A percentile compares a stretch with the other conserved stretches of the same genome.
Conservation (phyloP, 2,113 vertebrate species). For the Puntigrus tetrazona region DNA sequence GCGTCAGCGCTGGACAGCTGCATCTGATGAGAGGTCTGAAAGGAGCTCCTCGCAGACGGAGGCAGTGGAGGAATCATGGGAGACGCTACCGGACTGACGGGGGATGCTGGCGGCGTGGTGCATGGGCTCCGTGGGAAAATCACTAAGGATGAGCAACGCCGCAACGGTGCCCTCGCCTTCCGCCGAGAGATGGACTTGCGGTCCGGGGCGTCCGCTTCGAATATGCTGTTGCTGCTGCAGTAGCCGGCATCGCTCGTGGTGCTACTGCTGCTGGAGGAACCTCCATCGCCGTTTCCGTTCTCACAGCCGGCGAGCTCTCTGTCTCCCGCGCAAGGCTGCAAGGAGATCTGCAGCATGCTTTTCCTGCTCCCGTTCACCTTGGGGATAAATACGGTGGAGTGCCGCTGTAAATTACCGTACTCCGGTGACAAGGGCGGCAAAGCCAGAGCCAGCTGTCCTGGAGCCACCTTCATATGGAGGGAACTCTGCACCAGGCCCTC, state of each 20-base stretch:
- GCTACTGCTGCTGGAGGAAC: slow-evolving; percentile 78
- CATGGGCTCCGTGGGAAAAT: slow-evolving; percentile 91
- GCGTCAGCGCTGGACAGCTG: slow-evolving; percentile 74
- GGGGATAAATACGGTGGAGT: slow-evolving; percentile 75
- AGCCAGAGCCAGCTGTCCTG: slow-evolving; percentile 68
- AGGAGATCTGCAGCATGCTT: slow-evolving; percentile 87
- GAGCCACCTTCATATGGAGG: slow-evolving; percentile 82
- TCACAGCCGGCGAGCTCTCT: slow-evolving; percentile 63
- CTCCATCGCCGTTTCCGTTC: slow-evolving; percentile 71
- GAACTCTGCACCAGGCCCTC: slow-evolving; percentile 73
- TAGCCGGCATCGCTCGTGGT: slow-evolving; percentile 76
- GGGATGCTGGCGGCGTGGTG: slow-evolving; percentile 85
- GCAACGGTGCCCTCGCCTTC: slow-evolving; percentile 79
- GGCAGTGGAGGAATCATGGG: slow-evolving; percentile 63
- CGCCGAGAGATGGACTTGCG: slow-evolving; percentile 64
- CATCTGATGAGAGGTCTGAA: slow-evolving; percentile 79
- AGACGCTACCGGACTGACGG: slow-evolving; percentile 73
- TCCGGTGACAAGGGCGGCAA: slow-evolving; percentile 75
- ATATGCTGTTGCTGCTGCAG: slow-evolving; percentile 79
- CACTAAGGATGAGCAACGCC: slow-evolving; percentile 92
- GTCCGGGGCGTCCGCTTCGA: slow-evolving; percentile 79
- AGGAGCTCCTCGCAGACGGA: slow-evolving; percentile 62
- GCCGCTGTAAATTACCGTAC: slow-evolving; percentile 70
- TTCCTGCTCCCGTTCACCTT: slow-evolving; percentile 77
- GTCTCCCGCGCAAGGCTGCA: slow-evolving; percentile 77